Conservation (phyloP, 2,888 invertebrate genomes). For the Pristionchus japonicus region DNA sequence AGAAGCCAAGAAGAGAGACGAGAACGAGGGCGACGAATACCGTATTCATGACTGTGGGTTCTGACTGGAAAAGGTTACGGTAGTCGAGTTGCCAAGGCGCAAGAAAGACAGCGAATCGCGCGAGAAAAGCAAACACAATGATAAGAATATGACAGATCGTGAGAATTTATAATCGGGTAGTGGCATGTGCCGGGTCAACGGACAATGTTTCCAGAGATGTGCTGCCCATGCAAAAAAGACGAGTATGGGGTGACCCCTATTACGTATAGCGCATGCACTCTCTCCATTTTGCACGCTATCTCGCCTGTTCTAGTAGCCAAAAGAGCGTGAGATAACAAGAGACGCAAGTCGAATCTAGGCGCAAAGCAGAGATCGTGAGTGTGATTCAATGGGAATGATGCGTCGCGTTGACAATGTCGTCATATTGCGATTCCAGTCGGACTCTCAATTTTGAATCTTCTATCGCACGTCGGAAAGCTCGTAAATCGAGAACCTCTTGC, state of each 20-base stretch:
- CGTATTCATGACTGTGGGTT: conserved; percentile 15
- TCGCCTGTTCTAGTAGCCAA: background rate
- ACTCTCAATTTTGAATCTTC: background rate
- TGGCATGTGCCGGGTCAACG: background rate
- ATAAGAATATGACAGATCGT: conserved; percentile 5
- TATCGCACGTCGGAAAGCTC: no score
- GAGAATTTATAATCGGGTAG: conserved; percentile 4
- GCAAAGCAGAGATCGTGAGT: background rate
- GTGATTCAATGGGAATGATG: background rate
- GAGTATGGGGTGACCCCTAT: background rate
- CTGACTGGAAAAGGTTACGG: conserved; percentile 18
- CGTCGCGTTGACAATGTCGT: background rate
- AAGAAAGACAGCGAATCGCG: background rate
- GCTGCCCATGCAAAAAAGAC: background rate
- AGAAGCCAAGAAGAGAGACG: background rate
- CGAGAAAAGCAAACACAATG: conserved; percentile 20
- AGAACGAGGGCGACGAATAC: conserved; percentile 5
- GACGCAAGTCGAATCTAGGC: background rate
- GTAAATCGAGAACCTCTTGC: no score
- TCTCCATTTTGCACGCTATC: background rate
- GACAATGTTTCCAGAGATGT: background rate
- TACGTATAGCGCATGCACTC: background rate
- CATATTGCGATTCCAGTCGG: background rate
- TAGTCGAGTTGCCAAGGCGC: background rate
- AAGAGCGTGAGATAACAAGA: background rate